A percentile compares a stretch with the other conserved stretches of the same genome.
These are phyloP conservation scores for Metallyticus violacea DNA, from an alignment of 2,888 invertebrate species.

Conservation along the genomic window DNA sequence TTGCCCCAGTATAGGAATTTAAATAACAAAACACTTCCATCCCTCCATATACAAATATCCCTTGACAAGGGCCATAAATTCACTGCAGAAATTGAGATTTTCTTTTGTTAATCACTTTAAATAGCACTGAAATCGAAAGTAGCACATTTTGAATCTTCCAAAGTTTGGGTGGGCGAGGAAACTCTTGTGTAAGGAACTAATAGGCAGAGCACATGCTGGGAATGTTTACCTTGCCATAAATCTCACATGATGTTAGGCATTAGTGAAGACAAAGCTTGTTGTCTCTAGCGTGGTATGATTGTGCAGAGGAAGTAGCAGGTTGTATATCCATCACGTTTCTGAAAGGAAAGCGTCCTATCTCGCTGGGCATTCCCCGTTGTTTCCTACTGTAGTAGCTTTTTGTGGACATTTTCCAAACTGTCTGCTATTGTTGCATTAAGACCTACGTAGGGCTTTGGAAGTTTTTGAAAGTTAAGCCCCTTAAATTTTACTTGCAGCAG, in stretches of 20 bases:
- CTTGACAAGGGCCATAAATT: no score
- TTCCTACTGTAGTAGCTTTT: no score
- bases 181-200: background rate
- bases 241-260: background rate
- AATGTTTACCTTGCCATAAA: background rate
- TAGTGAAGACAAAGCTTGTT: background rate
- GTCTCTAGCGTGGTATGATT: background rate
- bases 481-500: background rate
- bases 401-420: background rate
- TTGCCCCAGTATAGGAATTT: no score
- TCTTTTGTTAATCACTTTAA: no score
- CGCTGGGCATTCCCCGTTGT: no score
- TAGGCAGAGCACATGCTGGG: background rate
- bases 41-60: no score
- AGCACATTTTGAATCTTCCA: no score
- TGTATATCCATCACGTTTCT: background rate
- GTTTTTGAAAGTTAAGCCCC: background rate
- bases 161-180: background rate
- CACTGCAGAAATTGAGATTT: no score
- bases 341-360: background rate
- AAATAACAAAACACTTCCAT: no score
- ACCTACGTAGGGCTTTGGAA: background rate
- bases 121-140: no score
- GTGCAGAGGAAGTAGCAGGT: background rate
- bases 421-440: background rate